Evolutionary conservation across 2,797 vertebrate species (phyloP), one percentile per base, ranked within the genome.

Genomic region (Schizopygopsis pylzovi): DNA sequence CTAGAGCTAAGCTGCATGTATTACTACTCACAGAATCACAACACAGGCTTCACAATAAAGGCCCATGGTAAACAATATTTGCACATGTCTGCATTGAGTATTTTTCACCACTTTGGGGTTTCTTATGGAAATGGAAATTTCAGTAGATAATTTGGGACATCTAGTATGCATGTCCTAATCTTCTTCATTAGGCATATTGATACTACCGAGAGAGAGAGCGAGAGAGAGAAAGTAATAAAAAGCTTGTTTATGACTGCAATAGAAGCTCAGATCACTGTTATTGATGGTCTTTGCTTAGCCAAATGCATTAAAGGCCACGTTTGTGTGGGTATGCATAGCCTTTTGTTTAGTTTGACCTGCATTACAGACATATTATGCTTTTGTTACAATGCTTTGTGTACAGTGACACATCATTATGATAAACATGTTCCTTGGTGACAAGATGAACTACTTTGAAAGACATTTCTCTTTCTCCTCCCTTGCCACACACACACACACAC

Each of bases 241-340:
- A 85, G 85, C 87, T 88, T 84, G 85, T 90, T 88, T 90, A 88
- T 90, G 82, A 84, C 80, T 87, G 89, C 85, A 88, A 87, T 56
- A 87, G 49, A 80, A 43, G 63, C 72, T 76, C 47, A 88, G 63
- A 85, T 73, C 77, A 83, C 67, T 52, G 65, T 87, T 88, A 90
- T 90, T 90, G 83, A 88, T 87, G 82, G 63, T 82, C 70, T 81
- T 89, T 88, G 83, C 85, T 83, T 72, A 85, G 76, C 80, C 83
- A 81, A 78, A 89, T 78, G 71, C 82, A 76, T 79, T 82, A 82
- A 87, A 88, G 61, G 73, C 65, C 61, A 54, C 70, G 68, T 89
- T 63, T 56, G 65, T 47, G 20, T 63, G 68, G 45, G 39, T 82
- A 56, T 16, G 11, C 12, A 20, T n/a, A 76, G 54, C 25, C 76